Evolutionary conservation across 2,797 vertebrate genomes (phyloP).

Genomic region (Helicolenus hilgendorfi): DNA sequence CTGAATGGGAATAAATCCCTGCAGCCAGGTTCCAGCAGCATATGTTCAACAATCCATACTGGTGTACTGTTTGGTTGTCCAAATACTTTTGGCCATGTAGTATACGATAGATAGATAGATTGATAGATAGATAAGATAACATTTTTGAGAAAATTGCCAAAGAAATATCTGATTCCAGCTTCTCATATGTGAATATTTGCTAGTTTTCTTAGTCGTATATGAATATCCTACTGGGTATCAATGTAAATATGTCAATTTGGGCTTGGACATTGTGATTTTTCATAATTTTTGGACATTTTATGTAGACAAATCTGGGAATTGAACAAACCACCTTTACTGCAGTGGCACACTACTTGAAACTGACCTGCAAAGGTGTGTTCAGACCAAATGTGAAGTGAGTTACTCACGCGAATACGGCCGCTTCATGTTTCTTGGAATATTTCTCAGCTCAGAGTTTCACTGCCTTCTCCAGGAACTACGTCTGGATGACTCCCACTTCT

Average conservation of each 20-base stretch:
- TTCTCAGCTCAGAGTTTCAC: not conserved
- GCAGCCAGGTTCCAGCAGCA: not conserved
- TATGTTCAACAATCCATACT: not conserved
- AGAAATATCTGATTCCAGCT: no score
- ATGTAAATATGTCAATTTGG: not conserved
- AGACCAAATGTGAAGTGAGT: not conserved
- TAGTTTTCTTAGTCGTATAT: not conserved
- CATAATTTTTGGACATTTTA: not conserved
- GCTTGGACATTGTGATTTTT: not conserved
- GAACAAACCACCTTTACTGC: not conserved
- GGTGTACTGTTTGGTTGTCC: not conserved
- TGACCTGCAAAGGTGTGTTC: not conserved
- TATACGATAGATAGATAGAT: no score
- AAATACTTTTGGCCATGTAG: not conserved
- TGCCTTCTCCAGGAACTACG: not conserved
- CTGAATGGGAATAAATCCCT: slow-evolving; percentile 1
- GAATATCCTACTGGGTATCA: not conserved
- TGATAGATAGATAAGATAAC: no score
- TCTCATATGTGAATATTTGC: not conserved
- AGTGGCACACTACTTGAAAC: not conserved
- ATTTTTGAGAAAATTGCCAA: accelerated
- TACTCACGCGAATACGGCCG: not conserved
- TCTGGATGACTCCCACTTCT: not conserved
- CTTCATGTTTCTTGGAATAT: not conserved
- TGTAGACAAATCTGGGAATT: not conserved